Conservation (phyloP, 2,113 vertebrate genomes). For the Okapia johnstoni region DNA sequence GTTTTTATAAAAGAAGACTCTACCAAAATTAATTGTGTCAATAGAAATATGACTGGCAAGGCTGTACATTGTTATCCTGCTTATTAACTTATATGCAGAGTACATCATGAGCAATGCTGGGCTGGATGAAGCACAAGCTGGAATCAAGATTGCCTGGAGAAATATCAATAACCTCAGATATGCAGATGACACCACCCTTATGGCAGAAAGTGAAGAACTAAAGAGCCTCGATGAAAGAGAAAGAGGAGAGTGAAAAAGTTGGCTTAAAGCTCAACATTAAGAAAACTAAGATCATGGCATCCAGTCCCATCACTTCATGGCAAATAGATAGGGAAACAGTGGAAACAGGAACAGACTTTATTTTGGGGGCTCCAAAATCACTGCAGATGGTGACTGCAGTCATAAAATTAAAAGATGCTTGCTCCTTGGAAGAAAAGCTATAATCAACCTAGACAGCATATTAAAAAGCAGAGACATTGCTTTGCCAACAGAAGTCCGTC, state of each 20-base stretch:
- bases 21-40: not conserved
- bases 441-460: not conserved
- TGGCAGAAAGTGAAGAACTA: not conserved
- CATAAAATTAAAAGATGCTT: not conserved
- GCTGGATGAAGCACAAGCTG: not conserved
- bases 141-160: not conserved
- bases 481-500: accelerated
- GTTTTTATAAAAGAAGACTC: not conserved
- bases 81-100: not conserved
- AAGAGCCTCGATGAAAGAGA: not conserved
- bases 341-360: not conserved
- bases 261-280: not conserved
- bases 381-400: not conserved
- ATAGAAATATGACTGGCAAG: not conserved
- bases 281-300: not conserved
- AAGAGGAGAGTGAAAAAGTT: not conserved
- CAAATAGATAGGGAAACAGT: not conserved
- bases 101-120: not conserved
- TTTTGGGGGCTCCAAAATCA: not conserved
- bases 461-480: not conserved
- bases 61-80: not conserved
- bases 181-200: not conserved
- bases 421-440: not conserved
- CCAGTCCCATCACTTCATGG: accelerated
- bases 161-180: not conserved